Base-by-base conservation (phyloP, 1,140 invertebrate genomes). In the Sesamia nonagrioides region DNA sequence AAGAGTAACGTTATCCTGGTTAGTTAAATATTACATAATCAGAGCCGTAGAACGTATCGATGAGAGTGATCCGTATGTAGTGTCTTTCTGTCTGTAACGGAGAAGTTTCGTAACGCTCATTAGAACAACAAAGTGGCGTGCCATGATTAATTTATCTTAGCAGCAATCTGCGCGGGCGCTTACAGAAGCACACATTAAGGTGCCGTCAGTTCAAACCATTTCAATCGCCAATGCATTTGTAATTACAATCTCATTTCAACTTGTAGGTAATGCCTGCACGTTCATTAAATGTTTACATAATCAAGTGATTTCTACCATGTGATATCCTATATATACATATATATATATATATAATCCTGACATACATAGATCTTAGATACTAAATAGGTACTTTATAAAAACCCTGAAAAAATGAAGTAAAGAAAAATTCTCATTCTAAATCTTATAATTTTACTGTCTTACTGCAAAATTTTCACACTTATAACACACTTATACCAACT, bases 81-180 rank as follows among this genome's bases (percentile, higher is more conserved):
- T 75, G 73, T 58, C 56, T 42, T 58, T 58, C 56, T 42, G 35
- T 37, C 11, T 45, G 58, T 37, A 11, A 3, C 40, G 72, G 61
- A 72, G 54, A 40, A 60, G 73, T 80, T 75, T 72, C 37, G 54
- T 72, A 71, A 76, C 79, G 77, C 63, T 76, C 79, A 63, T 80
- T 80, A 52, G 66, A 52, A 72, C 54, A 61, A 60, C 42, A 58
- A 69, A 21, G 27, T 72, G 40, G 66, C 37, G 17, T 3, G 63
- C 54, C 63, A 50, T 56, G 75, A 77, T 71, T 50, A 69, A 78
- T 69, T 78, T 58, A 66, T 66, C 63, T 77, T 68, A 60, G 42
- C 18, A n/a, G 21, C 72, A 72, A 78, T 78, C 66, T 37, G 27
- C 35, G 27, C n/a, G 13, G 15, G 58, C 74, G 54, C 71, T 73